A percentile compares a stretch with the other conserved stretches of the same genome.
These are phyloP conservation scores for Colinus virginianus DNA, from an alignment of 2,113 vertebrate genomes.

Conservation along the genomic window DNA sequence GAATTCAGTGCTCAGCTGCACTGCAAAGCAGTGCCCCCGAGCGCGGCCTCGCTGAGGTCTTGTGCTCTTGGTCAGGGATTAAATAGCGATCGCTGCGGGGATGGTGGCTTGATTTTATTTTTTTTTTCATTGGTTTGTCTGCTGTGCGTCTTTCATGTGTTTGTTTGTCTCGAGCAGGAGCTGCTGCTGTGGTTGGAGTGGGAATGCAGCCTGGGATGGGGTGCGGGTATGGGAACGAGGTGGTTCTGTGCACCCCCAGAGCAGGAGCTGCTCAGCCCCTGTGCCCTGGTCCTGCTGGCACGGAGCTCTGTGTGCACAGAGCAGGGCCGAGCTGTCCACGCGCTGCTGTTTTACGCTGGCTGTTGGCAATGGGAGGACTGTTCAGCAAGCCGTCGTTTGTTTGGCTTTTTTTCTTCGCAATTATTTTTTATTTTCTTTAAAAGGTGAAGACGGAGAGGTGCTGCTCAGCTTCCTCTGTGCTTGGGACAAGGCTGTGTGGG, in stretches of 20 bases:
- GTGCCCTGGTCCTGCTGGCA: no score
- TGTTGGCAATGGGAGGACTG: accelerated
- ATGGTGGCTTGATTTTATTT: neutral
- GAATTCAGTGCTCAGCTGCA: neutral
- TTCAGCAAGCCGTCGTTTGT: neutral
- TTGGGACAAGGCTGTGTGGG: neutral
- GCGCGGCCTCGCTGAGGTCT: conserved; percentile 21
- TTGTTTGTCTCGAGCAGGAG: neutral
- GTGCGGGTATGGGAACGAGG: neutral
- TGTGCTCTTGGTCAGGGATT: conserved; percentile 44
- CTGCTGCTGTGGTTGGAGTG: accelerated
- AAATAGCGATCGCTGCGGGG: conserved; percentile 37
- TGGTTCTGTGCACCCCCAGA: accelerated
- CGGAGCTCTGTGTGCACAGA: no score
- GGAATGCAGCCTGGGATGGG: neutral
- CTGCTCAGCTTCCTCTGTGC: neutral
- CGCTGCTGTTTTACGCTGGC: accelerated
- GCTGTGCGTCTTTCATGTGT: neutral
- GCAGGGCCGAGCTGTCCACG: no score
- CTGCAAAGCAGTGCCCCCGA: conserved; percentile 32
- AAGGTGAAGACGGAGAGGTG: accelerated
- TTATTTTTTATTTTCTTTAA: neutral
- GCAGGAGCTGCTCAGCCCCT: no score
- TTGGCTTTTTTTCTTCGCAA: neutral
- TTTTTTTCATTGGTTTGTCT: neutral